Evolutionary conservation across 1,140 invertebrate species (phyloP).

Genomic region (Teleopsis dalmanni): DNA sequence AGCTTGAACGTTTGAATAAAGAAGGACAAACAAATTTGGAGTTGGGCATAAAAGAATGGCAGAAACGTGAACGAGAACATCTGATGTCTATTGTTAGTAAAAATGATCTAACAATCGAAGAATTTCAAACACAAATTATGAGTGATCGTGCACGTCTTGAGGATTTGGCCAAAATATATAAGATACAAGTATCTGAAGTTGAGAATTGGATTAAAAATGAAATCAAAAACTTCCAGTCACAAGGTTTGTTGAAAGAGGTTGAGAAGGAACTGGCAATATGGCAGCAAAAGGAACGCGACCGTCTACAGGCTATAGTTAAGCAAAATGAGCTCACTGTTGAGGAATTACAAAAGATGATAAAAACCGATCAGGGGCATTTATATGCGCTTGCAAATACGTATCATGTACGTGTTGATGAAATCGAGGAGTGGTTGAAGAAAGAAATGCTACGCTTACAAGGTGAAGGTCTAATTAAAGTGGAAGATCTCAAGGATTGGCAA

Average conservation of each 20-base stretch:
- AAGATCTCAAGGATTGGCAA: constrained; percentile 38
- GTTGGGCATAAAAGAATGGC: constrained; percentile 35
- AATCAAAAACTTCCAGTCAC: constrained; percentile 29
- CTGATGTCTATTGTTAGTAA: constrained; percentile 27
- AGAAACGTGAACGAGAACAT: constrained; percentile 24
- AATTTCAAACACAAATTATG: constrained; percentile 31
- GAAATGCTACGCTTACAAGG: constrained; percentile 30
- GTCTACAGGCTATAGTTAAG: constrained; percentile 27
- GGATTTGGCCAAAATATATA: constrained; percentile 30
- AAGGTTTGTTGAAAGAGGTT: constrained; percentile 34
- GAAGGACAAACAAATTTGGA: constrained; percentile 29
- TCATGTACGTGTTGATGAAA: constrained; percentile 31
- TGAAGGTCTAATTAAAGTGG: constrained; percentile 33
- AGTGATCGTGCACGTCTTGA: constrained; percentile 31
- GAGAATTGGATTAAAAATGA: constrained; percentile 36
- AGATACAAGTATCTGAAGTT: constrained; percentile 35
- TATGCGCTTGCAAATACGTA: constrained; percentile 34
- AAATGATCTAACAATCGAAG: constrained; percentile 35
- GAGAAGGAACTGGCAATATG: constrained; percentile 30
- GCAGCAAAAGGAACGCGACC: constrained; percentile 35
- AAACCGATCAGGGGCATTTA: constrained; percentile 34
- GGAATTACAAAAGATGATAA: constrained; percentile 34
- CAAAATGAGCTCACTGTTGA: constrained; percentile 33
- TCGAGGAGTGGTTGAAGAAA: constrained; percentile 38
- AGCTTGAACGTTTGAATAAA: constrained; percentile 28